Base-by-base conservation (phyloP, 2,797 vertebrate species). In the Acridotheres tristis region DNA sequence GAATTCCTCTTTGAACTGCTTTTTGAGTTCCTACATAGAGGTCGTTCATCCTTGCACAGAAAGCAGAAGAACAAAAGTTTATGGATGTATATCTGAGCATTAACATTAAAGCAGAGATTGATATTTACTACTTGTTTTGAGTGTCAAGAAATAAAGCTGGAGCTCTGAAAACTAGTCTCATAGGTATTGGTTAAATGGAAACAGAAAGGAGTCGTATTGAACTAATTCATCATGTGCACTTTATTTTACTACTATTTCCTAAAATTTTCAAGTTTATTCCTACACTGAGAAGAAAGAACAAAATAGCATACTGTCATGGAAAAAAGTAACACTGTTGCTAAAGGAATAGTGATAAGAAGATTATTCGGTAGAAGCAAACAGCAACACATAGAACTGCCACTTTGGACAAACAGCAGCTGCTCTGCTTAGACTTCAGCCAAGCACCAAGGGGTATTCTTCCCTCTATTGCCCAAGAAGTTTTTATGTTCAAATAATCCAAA, bases 1-100 rank as follows among this genome's bases (percentile, higher is more conserved):
- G 67, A 93, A 81, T 69, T 82, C n/a, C 34, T 79, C 66, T 93
- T 88, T 78, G 54, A 96, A 90, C 42, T 66, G 23, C 13, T 80
- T 85, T 93, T 94, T 75, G 30, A 72, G 36, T 80, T 91, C 68
- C 40, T 91, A 50, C 62, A 23, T 62, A 83, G 77, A 85, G 54
- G 72, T 75, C 75, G 71, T 22, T n/a, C 16, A 73, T 85, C 50
- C 62, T 80, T 90, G 27, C 47, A 65, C 23, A 58, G 58, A 93
- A 89, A 93, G 43, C 17, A 89, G 66, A 89, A 90, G 66, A 83
- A 54, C 12, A 23, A 53, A 85, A 69, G 66, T 75, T 85, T 87
- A 75, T 80, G 68, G 42, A 48, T 20, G 10, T 75, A 68, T 55
- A 89, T 85, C 30, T 78, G 47, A 81, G 8, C 51, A 89, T 36